These are phyloP conservation scores for Gallinago solitaria DNA, from an alignment of 2,797 vertebrate genomes.

Conservation along the genomic window DNA sequence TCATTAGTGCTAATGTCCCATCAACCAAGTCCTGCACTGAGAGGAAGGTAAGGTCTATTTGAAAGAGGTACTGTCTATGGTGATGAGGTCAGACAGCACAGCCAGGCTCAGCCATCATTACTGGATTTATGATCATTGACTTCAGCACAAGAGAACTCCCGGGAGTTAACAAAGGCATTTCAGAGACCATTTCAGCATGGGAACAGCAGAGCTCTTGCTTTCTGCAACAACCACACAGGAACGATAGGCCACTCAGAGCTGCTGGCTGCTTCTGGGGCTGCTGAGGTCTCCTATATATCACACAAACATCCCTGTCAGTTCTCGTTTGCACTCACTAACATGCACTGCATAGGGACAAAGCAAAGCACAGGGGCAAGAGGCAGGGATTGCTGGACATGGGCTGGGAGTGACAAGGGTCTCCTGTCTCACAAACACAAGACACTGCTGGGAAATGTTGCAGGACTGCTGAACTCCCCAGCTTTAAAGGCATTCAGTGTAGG, in stretches of 20 bases:
- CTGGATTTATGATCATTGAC: not conserved
- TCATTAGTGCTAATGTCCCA: not conserved
- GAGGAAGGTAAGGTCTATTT: not conserved
- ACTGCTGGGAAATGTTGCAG: not conserved
- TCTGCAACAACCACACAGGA: not conserved
- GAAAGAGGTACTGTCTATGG: not conserved
- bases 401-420: not conserved
- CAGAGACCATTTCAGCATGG: not conserved
- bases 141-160: not conserved
- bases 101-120: not conserved
- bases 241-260: not conserved
- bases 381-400: not conserved
- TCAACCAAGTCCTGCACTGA: not conserved
- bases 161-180: not conserved
- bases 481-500: not conserved
- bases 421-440: accelerated
- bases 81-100: not conserved
- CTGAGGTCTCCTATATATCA: not conserved
- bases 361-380: not conserved
- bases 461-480: not conserved
- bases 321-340: accelerated
- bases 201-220: not conserved
- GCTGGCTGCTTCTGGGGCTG: not conserved
- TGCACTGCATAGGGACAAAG: not conserved
- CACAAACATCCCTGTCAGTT: not conserved